A percentile compares a stretch with the other conserved stretches of the same genome.
Conservation (phyloP, 2,113 vertebrate species). For the Marmota monax region DNA sequence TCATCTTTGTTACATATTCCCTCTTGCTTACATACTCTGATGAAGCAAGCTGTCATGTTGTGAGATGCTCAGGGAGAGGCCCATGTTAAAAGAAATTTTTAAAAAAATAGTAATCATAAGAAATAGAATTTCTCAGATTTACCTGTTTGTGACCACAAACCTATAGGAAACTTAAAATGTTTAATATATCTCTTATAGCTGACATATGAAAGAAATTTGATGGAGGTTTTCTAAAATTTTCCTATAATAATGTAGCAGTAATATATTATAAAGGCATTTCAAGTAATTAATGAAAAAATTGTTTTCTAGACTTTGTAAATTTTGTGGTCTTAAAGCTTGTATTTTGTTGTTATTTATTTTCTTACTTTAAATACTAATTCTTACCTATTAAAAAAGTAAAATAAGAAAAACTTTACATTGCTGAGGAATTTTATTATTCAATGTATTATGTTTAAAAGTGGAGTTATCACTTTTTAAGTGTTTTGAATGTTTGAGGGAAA, state of each 20-base stretch:
- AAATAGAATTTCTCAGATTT: conserved; percentile 5
- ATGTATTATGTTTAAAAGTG: not conserved
- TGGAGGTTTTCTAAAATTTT: not conserved
- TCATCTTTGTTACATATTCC: not conserved
- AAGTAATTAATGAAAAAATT: not conserved
- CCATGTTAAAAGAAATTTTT: not conserved
- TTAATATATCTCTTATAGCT: not conserved
- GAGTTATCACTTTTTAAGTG: not conserved
- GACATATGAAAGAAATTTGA: not conserved
- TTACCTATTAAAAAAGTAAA: not conserved
- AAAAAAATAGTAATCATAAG: not conserved
- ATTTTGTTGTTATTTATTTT: conserved; percentile 23
- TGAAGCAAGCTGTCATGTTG: not conserved
- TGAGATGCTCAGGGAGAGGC: not conserved
- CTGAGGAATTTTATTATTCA: conserved; percentile 39
- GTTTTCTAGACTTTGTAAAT: conserved; percentile 9
- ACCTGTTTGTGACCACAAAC: not conserved
- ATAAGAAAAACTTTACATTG: not conserved
- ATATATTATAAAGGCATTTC: not conserved
- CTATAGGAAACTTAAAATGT: not conserved
- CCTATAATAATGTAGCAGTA: not conserved
- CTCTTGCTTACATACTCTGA: not conserved
- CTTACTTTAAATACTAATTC: not conserved
- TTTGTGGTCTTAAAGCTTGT: not conserved
- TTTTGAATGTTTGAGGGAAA: conserved; percentile 10